These are phyloP conservation scores for Labeo rohita DNA, from an alignment of 2,113 vertebrate genomes.

Conservation along the genomic window DNA sequence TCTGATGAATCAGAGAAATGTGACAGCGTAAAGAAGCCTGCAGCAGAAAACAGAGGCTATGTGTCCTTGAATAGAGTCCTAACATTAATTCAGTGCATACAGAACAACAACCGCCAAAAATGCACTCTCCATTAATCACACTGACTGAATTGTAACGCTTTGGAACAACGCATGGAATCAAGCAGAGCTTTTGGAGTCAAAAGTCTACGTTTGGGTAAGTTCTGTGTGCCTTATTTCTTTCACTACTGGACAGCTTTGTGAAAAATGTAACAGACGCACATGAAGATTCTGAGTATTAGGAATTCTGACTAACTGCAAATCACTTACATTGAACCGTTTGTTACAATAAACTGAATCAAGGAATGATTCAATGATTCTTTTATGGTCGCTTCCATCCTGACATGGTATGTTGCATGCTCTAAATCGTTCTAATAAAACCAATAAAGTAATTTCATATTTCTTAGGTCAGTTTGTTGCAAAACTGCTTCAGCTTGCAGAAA, in stretches of 20 bases:
- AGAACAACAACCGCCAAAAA: constrained; percentile 23
- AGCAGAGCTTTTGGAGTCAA: background rate
- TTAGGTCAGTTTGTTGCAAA: background rate
- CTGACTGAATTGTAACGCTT: constrained; percentile 17
- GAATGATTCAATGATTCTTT: background rate
- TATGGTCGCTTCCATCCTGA: background rate
- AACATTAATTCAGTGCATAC: constrained; percentile 6
- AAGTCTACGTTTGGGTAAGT: constrained; percentile 2
- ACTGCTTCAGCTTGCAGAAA: background rate
- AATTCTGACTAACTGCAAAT: background rate
- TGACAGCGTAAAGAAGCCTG: background rate
- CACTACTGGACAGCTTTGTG: background rate
- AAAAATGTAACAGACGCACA: background rate
- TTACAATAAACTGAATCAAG: background rate
- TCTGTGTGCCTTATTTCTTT: background rate
- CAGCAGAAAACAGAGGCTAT: background rate
- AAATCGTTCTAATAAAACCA: background rate
- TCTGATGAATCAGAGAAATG: constrained; percentile 6
- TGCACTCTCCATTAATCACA: constrained; percentile 1
- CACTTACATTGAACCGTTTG: background rate
- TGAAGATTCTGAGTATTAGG: background rate
- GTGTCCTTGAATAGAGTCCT: constrained; percentile 32
- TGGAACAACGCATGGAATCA: background rate
- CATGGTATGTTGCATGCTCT: background rate
- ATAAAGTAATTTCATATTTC: background rate